phyloP scores from a whole-genome alignment of 2,888 invertebrate species.

The Hydroisotoma schaefferi region DNA sequence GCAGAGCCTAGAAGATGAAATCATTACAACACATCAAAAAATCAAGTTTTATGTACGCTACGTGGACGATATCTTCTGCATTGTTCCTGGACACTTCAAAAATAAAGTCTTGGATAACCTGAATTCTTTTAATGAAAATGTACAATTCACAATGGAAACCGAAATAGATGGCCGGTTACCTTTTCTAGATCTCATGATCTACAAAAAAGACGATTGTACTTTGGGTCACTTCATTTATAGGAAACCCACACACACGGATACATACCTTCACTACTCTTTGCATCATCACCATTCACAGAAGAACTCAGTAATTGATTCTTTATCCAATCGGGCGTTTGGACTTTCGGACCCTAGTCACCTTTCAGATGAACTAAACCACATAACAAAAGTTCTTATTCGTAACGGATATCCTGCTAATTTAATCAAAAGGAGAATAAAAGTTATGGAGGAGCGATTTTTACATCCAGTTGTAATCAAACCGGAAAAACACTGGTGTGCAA shows the following conservation, averaged over 20 bases:
- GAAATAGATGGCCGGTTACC: conserved; percentile 11
- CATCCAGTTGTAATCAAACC: too few species aligned
- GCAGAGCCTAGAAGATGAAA: background rate
- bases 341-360: conserved; percentile 9
- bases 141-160: conserved; percentile 19
- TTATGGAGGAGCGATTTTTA: background rate
- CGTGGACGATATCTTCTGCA: conserved; percentile 18
- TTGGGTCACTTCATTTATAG: conserved; percentile 8
- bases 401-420: conserved; percentile 6
- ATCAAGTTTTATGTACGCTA: conserved; percentile 7
- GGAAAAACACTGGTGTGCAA: background rate
- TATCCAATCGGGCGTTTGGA: conserved; percentile 12
- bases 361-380: conserved; percentile 10
- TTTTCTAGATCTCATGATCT: conserved; percentile 13
- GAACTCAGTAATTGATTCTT: conserved; percentile 21
- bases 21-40: background rate
- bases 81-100: background rate
- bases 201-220: conserved; percentile 1
- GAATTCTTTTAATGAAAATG: conserved; percentile 5
- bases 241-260: conserved; percentile 19
- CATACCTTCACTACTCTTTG: conserved; percentile 16
- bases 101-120: background rate
- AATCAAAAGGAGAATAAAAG: background rate
- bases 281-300: conserved; percentile 18
- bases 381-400: background rate